Conservation (phyloP, 92 coral and sea anemone genomes). For the Bergia puertoricense region DNA sequence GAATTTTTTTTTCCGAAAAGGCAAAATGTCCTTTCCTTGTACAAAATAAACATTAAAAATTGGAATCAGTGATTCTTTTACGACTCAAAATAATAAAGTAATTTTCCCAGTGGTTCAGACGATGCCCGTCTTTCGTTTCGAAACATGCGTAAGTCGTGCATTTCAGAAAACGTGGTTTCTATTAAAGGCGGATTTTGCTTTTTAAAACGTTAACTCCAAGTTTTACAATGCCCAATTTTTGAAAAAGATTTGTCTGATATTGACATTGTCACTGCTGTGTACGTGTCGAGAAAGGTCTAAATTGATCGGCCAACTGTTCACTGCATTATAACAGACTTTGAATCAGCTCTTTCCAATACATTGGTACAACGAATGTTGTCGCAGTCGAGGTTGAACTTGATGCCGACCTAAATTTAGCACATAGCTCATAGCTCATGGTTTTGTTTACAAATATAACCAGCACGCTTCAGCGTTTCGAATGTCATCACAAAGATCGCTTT, state of each 20-base stretch:
- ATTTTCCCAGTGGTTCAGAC: background rate
- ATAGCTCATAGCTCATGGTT: background rate
- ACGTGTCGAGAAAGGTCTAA: background rate
- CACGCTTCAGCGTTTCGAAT: background rate
- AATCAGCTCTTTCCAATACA: too few species aligned
- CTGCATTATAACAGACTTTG: background rate
- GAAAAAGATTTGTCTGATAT: too few species aligned
- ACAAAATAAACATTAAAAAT: too few species aligned
- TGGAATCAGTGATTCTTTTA: background rate
- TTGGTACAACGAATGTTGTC: too few species aligned
- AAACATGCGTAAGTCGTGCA: background rate
- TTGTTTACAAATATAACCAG: background rate
- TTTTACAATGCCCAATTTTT: too few species aligned
- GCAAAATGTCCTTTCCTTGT: background rate
- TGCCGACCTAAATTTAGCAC: constrained; percentile 6
- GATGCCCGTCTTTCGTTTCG: background rate
- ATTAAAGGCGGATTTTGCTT: too few species aligned
- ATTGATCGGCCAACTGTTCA: background rate
- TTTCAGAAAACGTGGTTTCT: background rate
- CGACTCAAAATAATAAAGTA: too few species aligned
- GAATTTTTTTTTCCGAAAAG: too few species aligned
- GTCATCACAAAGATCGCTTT: background rate
- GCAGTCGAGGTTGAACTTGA: too few species aligned
- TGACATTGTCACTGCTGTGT: too few species aligned
- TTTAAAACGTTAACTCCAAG: too few species aligned